Base-by-base conservation (phyloP, 2,888 invertebrate genomes). In the Quadroppia sp. region DNA sequence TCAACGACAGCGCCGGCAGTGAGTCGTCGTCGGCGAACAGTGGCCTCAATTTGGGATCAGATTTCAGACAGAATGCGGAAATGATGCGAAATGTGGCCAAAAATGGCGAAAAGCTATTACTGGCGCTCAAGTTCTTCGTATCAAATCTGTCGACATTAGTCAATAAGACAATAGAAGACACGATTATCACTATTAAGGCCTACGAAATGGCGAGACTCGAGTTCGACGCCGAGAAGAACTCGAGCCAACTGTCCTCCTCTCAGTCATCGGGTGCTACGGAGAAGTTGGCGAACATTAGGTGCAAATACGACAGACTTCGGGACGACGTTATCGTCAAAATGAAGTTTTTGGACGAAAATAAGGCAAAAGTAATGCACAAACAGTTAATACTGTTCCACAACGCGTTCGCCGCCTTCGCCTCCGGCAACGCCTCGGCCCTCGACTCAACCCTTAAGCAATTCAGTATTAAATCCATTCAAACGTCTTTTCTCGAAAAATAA, bases 101-200 rank as follows among this genome's bases (percentile, higher is more conserved):
- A 83, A 96, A 97, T 83, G 96, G 96, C 9, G 96, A 97, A 83
- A 89, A 92, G 74, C 85, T 98, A 78, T 59, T 78, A 36, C 91
- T 91, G 76, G 96, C 97, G 77, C 87, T 98, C 80, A 94, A 94
- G 83, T 96, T 95, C 86, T 99, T 99, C 85, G 92, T 92, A 80
- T 94, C 92, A 71, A 92, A 95, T 36, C 90, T 99, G 72, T 91
- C 92, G 84, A 99, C 98, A 23, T 86, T 99, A 80, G 93, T 95
- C 84, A 91, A 95, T 85, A 96, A 96, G 85, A 98, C 97, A 59
- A 98, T 99, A 83, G 96, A 97, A 82, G 98, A 99, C 83, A 97
- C 91, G 1, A 83, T 91, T 78, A 85, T 88, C 76, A 91, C 91
- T 73, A 87, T 91, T 76, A 87, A 88, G 80, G 87, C 88, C 80